These are phyloP conservation scores for Simalia tracyae DNA, from an alignment of 2,797 vertebrate genomes.

Conservation along the genomic window DNA sequence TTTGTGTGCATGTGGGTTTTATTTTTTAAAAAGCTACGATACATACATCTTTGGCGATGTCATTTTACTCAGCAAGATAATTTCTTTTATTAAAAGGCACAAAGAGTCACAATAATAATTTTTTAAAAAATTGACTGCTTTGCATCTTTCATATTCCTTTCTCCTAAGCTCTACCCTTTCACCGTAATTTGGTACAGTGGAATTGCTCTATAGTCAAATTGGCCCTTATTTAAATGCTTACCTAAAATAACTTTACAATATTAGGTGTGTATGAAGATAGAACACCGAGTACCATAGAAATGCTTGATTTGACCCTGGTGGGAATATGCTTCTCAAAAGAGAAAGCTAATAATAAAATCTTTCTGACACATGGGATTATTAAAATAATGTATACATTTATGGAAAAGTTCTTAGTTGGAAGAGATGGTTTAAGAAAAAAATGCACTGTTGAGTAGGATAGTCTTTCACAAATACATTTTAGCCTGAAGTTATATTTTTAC, in stretches of 20 bases:
- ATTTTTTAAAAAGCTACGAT: slow-evolving; percentile 83
- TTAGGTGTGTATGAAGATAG: slow-evolving; percentile 71
- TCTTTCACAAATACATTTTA: background rate
- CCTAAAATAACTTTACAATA: slow-evolving; percentile 76
- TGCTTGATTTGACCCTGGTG: slow-evolving; percentile 63
- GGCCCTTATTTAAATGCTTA: slow-evolving; percentile 79
- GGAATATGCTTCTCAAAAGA: slow-evolving; percentile 63
- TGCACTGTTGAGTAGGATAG: background rate
- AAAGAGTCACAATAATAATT: slow-evolving; percentile 55
- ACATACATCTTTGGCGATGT: slow-evolving; percentile 83
- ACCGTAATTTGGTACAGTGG: slow-evolving; percentile 72
- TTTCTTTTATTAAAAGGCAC: slow-evolving; percentile 80
- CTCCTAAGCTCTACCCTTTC: slow-evolving; percentile 75
- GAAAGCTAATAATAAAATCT: slow-evolving; percentile 61
- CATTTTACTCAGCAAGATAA: slow-evolving; percentile 78
- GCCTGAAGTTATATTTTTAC: background rate
- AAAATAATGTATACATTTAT: slow-evolving; percentile 59
- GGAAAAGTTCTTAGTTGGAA: slow-evolving; percentile 21
- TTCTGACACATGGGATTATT: slow-evolving; percentile 51
- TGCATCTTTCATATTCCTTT: slow-evolving; percentile 74
- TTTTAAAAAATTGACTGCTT: slow-evolving; percentile 73
- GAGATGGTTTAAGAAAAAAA: background rate
- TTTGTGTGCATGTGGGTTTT: background rate
- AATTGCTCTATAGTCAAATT: slow-evolving; percentile 81
- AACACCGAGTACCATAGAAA: slow-evolving; percentile 67